Percentiles rank a stretch among this genome's conserved stretches.
Evolutionary conservation across 2,113 vertebrate genomes (phyloP).

Genomic region (Melanerpes aurifrons): DNA sequence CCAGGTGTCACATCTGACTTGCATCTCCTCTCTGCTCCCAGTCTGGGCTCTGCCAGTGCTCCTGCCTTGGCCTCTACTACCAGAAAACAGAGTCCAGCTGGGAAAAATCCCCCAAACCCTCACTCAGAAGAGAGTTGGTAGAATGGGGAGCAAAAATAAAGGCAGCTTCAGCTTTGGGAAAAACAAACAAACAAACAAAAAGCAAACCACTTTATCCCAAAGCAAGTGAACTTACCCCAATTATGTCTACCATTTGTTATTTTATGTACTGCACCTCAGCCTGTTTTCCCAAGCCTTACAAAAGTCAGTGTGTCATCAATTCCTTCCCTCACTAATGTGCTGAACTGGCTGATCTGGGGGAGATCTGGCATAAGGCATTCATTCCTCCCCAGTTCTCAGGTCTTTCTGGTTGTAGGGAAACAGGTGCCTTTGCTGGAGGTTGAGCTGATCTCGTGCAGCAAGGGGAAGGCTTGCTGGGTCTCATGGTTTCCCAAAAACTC

Average conservation of each 20-base stretch:
- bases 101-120: not conserved
- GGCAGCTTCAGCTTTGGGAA: not conserved
- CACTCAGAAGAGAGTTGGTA: not conserved
- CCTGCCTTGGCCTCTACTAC: not conserved
- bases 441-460: not conserved
- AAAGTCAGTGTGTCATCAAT: not conserved
- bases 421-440: not conserved
- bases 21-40: not conserved
- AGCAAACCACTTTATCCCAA: not conserved
- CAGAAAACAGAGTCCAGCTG: not conserved
- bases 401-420: not conserved
- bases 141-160: not conserved
- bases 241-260: not conserved
- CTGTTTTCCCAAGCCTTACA: slow-evolving; percentile 30
- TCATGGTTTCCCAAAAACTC: not conserved
- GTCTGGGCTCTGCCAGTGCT: not conserved
- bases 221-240: not conserved
- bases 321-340: not conserved
- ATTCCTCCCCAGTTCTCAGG: not conserved
- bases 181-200: not conserved
- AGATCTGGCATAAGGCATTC: not conserved
- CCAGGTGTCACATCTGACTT: not conserved
- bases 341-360: not conserved
- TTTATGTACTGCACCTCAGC: slow-evolving; percentile 19
- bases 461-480: not conserved